Base-by-base conservation (phyloP, 2,888 invertebrate species). In the Amphimallon solstitiale region DNA sequence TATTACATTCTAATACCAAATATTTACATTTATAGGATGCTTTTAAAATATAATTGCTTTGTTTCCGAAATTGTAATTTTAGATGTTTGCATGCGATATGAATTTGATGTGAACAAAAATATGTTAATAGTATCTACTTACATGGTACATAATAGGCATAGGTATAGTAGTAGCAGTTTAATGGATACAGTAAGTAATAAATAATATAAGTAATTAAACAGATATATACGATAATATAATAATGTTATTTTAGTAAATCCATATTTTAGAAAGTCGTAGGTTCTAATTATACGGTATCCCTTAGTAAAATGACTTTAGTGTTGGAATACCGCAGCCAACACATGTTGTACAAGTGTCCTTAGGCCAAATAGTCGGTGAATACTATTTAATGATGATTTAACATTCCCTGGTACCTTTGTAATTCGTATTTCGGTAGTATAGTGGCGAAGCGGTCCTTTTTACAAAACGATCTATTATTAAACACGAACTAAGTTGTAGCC, bases 291-390 rank as follows among this genome's bases (percentile, higher is more conserved):
- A 54, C 54, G 19, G 14, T 38, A n/a, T 17, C 40, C 56, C 43
- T 56, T 43, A 29, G 56, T 51, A 34, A 51, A 51, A 17, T 15
- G 51, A 51, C 51, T 51, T 51, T 51, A 51, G 35, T 51, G 51
- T 51, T 51, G 5, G 56, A 56, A 56, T 56, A 63, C 69, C 66
- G 65, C 70, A 51, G 65, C 67, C 64, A 68, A 69, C 71, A 72
- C 69, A 65, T 73, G 72, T 74, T 73, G 69, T 69, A 66, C 69
- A 67, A 68, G 62, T 70, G 69, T 69, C 69, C 71, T 70, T 61
- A 63, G 52, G 67, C 69, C 64, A 60, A 59, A 67, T 64, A 67
- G 46, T 45, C 64, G 54, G 51, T 67, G 67, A 67, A 67, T 67
- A 67, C 64, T 60, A 67, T 67, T 67, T 67, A 67, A 67, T 67